Evolutionary conservation across 2,797 vertebrate species (phyloP).

Genomic region (Microctenopoma stevenorrisi): DNA sequence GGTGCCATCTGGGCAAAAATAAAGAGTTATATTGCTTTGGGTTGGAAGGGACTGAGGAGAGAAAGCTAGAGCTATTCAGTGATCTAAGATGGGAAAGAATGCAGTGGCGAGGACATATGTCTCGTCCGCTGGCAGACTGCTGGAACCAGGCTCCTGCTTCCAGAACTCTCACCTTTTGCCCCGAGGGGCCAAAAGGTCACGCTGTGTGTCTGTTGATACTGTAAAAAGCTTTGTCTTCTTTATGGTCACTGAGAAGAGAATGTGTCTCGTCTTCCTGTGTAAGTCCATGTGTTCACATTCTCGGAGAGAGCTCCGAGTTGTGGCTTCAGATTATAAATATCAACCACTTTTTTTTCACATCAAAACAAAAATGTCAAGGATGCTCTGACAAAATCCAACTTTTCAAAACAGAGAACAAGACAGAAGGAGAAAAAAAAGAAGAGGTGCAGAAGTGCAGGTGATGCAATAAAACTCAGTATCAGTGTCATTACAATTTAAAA

Average conservation of each 20-base stretch:
- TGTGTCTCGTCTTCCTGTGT: slow-evolving; percentile 48
- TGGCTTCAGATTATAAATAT: slow-evolving; percentile 9
- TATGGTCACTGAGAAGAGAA: slow-evolving; percentile 51
- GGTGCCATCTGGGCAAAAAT: slow-evolving; percentile 39
- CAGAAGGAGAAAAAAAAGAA: neutral
- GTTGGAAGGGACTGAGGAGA: slow-evolving; percentile 43
- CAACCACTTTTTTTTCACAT: neutral
- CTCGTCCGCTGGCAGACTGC: slow-evolving; percentile 73
- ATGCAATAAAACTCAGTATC: neutral
- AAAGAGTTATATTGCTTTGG: slow-evolving; percentile 56
- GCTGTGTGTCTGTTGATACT: slow-evolving; percentile 76
- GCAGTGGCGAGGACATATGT: slow-evolving; percentile 66
- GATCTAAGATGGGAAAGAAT: slow-evolving; percentile 84
- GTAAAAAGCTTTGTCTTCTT: slow-evolving; percentile 81
- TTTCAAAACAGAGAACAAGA: no score
- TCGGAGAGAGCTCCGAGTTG: neutral
- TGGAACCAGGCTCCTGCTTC: slow-evolving; percentile 77
- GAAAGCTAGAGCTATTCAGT: slow-evolving; percentile 53
- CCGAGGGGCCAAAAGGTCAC: slow-evolving; percentile 60
- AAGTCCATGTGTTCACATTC: slow-evolving; percentile 54
- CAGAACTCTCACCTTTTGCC: slow-evolving; percentile 77
- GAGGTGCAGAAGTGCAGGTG: neutral
- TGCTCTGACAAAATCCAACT: neutral
- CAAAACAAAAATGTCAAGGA: neutral
- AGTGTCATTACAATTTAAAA: no score